Evolutionary conservation across 2,888 invertebrate genomes (phyloP), one percentile per base, ranked within the genome.

Genomic region (Druceiella hillmani): DNA sequence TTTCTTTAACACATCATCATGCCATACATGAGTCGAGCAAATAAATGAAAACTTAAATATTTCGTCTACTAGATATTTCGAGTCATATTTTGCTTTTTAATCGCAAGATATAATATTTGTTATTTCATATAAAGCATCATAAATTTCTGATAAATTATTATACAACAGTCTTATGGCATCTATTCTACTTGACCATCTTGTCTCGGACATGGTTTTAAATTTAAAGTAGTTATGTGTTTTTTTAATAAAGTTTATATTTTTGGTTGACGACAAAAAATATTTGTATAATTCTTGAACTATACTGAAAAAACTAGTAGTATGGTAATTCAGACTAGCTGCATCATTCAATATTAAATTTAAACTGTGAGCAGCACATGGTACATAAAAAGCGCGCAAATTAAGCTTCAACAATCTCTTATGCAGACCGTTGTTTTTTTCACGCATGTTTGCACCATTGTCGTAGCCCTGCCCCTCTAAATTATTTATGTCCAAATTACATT

Each of bases 311-410:
- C 22, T n/a, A 9, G 22, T 20, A 7, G 22, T 20, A 20, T 20
- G 22, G 6, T 20, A 20, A 20, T 20, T n/a, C 22, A 20, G 22
- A 20, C n/a, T 20, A 20, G 22, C 22, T 20, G 22, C 22, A 20
- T n/a, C 22, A 20, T 20, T 20, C n/a, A n/a, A n/a, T n/a, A n/a
- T n/a, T n/a, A n/a, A 20, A 6, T 20, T 7, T n/a, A 7, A 20
- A 20, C 6, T 20, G 6, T 20, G 22, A 20, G 22, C 22, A 20
- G 22, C 22, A 20, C 22, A 20, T 20, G 22, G 22, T 20, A 20
- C 22, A 20, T 20, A 20, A 7, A 20, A 20, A 20, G 22, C 22
- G 22, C 22, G 22, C 22, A 9, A 9, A 20, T 20, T 20, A 20
- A 20, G 22, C 22, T 20, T 7, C n/a, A 20, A 20, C 22, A 6